A percentile compares a stretch with the other conserved stretches of the same genome.
Conservation (phyloP, 2,113 vertebrate genomes). For the Myocastor coypus region DNA sequence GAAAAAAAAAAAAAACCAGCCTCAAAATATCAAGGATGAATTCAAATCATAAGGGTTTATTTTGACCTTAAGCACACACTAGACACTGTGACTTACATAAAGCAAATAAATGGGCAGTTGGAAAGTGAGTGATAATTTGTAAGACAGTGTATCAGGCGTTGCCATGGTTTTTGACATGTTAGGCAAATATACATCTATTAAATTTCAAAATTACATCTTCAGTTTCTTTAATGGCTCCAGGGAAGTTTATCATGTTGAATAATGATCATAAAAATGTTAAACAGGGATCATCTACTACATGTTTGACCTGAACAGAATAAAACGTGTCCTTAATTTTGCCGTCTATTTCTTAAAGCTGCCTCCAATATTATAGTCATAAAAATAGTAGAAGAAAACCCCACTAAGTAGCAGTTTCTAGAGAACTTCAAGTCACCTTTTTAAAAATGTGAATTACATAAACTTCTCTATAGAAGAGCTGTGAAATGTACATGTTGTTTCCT, state of each 20-base stretch:
- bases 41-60: background rate
- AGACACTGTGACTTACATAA: background rate
- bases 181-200: background rate
- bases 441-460: background rate
- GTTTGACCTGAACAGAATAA: background rate
- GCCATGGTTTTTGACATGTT: background rate
- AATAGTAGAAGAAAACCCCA: background rate
- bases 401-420: background rate
- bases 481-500: background rate
- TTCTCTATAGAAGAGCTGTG: background rate
- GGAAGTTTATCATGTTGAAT: background rate
- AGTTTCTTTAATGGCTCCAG: background rate
- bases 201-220: conserved; percentile 12
- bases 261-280: conserved; percentile 2
- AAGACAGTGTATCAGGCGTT: background rate
- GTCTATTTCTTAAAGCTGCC: background rate
- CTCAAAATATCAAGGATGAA: conserved; percentile 6
- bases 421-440: background rate
- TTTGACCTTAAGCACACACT: conserved; percentile 16
- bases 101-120: background rate
- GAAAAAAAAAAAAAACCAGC: background rate
- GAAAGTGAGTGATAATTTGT: conserved; percentile 12
- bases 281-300: background rate
- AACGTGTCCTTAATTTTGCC: background rate
- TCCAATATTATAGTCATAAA: background rate